These are phyloP conservation scores for Pristionchus fissidentatus DNA, from an alignment of 2,888 invertebrate species.

Conservation along the genomic window DNA sequence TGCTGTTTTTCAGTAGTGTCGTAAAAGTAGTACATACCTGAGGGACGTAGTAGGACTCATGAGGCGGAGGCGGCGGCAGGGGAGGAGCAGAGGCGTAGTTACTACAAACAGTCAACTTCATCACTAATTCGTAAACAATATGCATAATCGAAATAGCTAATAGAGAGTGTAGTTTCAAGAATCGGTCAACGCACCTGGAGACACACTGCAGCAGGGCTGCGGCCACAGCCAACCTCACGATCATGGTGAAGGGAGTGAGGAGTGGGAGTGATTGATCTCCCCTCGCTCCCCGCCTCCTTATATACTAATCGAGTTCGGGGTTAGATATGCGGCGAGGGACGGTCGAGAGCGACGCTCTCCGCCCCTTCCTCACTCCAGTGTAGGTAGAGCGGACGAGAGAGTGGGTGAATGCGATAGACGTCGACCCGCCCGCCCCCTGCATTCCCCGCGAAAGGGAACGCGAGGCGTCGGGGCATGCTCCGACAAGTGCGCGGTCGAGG, in stretches of 20 bases:
- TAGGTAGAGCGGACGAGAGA: too few relatives aligned
- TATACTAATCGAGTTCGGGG: slow-evolving; percentile 23
- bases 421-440: not conserved
- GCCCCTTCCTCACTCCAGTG: not conserved
- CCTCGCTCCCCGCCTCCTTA: not conserved
- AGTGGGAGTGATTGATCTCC: not conserved
- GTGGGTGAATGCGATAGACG: not conserved
- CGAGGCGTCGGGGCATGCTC: too few relatives aligned
- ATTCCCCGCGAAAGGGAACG: too few relatives aligned
- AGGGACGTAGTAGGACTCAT: slow-evolving; percentile 6
- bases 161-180: too few relatives aligned
- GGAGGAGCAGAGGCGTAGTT: not conserved
- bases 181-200: not conserved
- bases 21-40: not conserved
- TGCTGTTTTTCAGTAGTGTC: not conserved
- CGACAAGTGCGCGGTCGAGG: too few relatives aligned
- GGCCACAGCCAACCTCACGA: not conserved
- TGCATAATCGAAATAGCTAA: not conserved
- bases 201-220: not conserved
- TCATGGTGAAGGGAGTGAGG: not conserved
- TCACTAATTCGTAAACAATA: too few relatives aligned
- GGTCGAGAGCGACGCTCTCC: too few relatives aligned
- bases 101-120: not conserved
- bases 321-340: not conserved
- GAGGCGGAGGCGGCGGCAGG: not conserved